phyloP scores from a whole-genome alignment of 37 sponge, comb jelly and placozoan genomes.

The Diacarnus erythraeanus region DNA sequence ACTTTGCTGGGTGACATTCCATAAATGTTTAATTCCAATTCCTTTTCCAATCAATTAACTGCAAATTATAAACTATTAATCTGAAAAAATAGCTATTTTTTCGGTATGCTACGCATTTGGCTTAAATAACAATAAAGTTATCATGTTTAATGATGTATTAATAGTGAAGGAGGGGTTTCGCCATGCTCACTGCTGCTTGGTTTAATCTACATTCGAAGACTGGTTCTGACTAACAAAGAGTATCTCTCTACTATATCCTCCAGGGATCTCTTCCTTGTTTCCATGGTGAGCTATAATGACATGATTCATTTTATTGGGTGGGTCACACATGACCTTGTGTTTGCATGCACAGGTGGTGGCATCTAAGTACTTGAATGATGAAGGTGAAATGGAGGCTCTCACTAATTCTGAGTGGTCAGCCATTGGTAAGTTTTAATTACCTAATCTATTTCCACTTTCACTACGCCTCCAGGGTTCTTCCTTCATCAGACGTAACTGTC shows the following conservation, averaged over 20 bases:
- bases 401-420: conserved; percentile 77
- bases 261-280: conserved; percentile 60
- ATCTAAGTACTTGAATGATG: conserved; percentile 77
- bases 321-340: background rate
- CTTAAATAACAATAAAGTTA: too few relatives aligned
- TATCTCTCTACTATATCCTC: conserved; percentile 41
- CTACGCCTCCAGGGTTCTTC: too few relatives aligned
- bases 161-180: conserved; percentile 64
- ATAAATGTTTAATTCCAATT: too few relatives aligned
- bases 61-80: too few relatives aligned
- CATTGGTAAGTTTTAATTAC: conserved; percentile 43
- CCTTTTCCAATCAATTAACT: too few relatives aligned
- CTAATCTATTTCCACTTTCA: background rate
- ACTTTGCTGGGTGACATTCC: too few relatives aligned
- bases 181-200: conserved; percentile 75
- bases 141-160: too few relatives aligned
- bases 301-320: background rate
- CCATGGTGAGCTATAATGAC: conserved; percentile 78
- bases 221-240: conserved; percentile 44
- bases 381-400: conserved; percentile 74
- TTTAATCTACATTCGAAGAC: conserved; percentile 67
- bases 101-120: too few relatives aligned
- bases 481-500: too few relatives aligned
- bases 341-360: conserved; percentile 51
- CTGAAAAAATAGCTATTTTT: too few relatives aligned